Conservation (phyloP, 2,797 vertebrate genomes). For the Picus viridis region DNA sequence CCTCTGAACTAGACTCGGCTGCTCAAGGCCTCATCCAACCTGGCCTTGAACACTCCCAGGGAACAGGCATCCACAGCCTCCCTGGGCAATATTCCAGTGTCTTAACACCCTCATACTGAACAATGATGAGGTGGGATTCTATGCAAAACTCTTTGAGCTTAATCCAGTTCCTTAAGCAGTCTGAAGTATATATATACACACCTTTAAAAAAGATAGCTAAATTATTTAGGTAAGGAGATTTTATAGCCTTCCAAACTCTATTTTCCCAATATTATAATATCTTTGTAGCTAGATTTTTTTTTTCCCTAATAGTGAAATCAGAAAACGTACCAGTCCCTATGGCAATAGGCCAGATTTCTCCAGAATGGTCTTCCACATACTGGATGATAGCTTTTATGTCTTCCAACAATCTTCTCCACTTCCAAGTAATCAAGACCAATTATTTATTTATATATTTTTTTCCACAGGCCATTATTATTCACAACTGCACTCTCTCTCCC, state of each 20-base stretch:
- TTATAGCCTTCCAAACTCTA: neutral
- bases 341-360: neutral
- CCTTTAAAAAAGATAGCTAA: neutral
- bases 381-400: neutral
- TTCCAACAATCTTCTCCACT: neutral
- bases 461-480: neutral
- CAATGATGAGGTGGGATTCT: too few relatives aligned
- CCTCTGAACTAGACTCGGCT: too few relatives aligned
- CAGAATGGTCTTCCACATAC: neutral
- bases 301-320: neutral
- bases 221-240: neutral
- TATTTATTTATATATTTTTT: neutral
- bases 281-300: neutral
- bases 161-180: neutral
- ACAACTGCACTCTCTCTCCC: neutral
- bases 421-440: neutral
- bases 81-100: too few relatives aligned
- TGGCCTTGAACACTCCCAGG: too few relatives aligned
- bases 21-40: too few relatives aligned
- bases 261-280: neutral
- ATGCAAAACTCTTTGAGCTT: neutral
- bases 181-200: neutral
- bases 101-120: too few relatives aligned
- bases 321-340: neutral
- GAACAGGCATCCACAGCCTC: too few relatives aligned